Evolutionary conservation across 2,888 invertebrate genomes (phyloP), one percentile per base, ranked within the genome.

Genomic region (Encarsia formosa): DNA sequence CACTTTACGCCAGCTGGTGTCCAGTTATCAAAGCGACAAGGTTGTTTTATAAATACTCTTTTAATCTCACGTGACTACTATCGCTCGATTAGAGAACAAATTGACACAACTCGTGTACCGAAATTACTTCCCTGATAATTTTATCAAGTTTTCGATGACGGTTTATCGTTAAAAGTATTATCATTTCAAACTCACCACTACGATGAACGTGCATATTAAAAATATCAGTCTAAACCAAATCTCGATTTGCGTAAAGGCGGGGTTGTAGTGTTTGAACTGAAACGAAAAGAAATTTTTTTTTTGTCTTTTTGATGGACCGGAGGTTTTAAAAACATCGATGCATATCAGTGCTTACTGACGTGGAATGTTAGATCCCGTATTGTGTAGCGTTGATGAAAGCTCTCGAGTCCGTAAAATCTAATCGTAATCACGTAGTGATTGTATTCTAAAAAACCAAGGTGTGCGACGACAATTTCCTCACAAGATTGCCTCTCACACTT

Each of bases 141-240:
- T n/a, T n/a, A n/a, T n/a, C n/a, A n/a, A n/a, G n/a, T n/a, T n/a
- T n/a, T n/a, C n/a, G n/a, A n/a, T n/a, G n/a, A n/a, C n/a, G n/a
- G n/a, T n/a, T n/a, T n/a, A n/a, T n/a, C n/a, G n/a, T n/a, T n/a
- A n/a, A n/a, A n/a, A n/a, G n/a, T n/a, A n/a, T n/a, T n/a, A n/a
- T n/a, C n/a, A n/a, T n/a, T n/a, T n/a, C 34, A 24, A 42, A 52
- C 87, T 87, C 81, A 95, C 95, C 63, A 90, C 87, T 31, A 91
- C 85, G 52, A 85, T 76, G 72, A 97, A 96, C 2, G 94, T 88
- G 34, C 88, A 81, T 35, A 94, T 77, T 44, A 96, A 78, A 75
- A 96, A 97, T 65, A 96, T 88, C 71, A 96, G 90, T 62, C 97
- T 80, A 72, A 97, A 94, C 93, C 96, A 97, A 57, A 97, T 92